Base-by-base conservation (phyloP, 2,113 vertebrate genomes). In the Vireo altiloquus region DNA sequence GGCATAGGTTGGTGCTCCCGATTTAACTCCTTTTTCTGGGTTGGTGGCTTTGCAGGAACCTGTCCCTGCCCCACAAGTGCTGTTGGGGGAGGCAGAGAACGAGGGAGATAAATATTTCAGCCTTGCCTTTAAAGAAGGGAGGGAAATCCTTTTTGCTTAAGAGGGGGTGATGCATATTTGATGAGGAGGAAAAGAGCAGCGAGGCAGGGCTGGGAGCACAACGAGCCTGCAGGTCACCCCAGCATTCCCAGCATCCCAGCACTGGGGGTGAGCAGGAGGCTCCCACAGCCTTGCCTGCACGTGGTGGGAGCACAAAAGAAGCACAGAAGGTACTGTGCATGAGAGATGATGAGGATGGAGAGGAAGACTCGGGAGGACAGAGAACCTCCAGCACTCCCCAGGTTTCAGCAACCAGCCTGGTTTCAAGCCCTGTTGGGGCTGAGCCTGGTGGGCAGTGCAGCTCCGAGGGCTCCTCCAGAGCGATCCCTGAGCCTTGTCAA, bases 121-220 rank as follows among this genome's bases (percentile, higher is more conserved):
- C 92, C 46, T 86, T 60, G 70, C 83, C 91, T 89, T 94, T 82
- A 79, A 68, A 92, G 87, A 53, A 66, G 63, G 44, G 74, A 60
- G 71, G 54, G 50, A 69, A 83, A 93, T 92, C 78, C 69, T 95
- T 96, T 93, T 85, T 89, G 91, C 96, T 94, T 76, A 70, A 94
- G 86, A 85, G 82, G 82, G 90, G 72, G 57, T 72, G 74, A 93
- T 92, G 82, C 92, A 75, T 97, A 86, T 95, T 97, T 96, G 47
- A 84, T 92, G 90, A 93, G 59, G 6, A 69, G 42, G 60, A 78
- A 53, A 64, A 68, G 60, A 91, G 28, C 69, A 23, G 71, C 1
- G 1, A 83, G 75, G 78, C 89, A 50, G 75, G 39, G 75, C 78
- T 56, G 76, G 44, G 61, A 85, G 53, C 15, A 61, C 4, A 0